Evolutionary conservation across 2,797 vertebrate genomes (phyloP).

Genomic region (Propithecus deckenii): DNA sequence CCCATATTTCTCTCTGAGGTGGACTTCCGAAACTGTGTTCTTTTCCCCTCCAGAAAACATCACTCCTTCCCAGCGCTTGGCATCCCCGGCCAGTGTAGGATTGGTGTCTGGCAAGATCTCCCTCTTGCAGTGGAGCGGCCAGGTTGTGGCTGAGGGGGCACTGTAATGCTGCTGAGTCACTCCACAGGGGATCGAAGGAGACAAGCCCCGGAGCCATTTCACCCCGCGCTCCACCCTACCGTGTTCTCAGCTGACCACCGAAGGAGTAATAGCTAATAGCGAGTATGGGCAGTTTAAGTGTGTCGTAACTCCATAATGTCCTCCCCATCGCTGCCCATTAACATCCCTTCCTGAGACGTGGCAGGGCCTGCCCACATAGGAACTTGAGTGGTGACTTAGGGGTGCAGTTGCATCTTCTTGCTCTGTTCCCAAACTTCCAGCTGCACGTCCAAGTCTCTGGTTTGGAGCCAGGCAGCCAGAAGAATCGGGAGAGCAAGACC

Average conservation of each 20-base stretch:
- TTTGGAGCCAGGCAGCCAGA: background rate
- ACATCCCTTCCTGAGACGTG: background rate
- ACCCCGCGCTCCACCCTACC: background rate
- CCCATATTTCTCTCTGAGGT: background rate
- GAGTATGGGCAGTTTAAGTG: background rate
- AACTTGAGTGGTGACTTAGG: background rate
- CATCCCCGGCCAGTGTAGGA: background rate
- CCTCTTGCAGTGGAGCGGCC: background rate
- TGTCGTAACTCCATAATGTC: background rate
- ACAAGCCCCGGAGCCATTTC: background rate
- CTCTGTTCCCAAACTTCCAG: background rate
- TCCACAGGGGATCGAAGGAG: background rate
- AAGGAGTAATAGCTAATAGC: background rate
- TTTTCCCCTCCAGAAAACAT: background rate
- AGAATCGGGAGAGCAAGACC: background rate
- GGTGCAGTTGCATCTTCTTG: background rate
- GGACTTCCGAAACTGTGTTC: background rate
- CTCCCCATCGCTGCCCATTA: accelerated
- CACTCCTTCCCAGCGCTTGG: background rate
- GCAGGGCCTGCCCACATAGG: no score
- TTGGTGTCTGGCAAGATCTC: background rate
- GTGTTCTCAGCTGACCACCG: background rate
- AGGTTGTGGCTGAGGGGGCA: background rate
- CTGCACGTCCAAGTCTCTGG: background rate
- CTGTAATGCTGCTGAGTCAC: background rate